phyloP scores from a whole-genome alignment of 2,888 invertebrate genomes.

The Plagiodera versicolora region DNA sequence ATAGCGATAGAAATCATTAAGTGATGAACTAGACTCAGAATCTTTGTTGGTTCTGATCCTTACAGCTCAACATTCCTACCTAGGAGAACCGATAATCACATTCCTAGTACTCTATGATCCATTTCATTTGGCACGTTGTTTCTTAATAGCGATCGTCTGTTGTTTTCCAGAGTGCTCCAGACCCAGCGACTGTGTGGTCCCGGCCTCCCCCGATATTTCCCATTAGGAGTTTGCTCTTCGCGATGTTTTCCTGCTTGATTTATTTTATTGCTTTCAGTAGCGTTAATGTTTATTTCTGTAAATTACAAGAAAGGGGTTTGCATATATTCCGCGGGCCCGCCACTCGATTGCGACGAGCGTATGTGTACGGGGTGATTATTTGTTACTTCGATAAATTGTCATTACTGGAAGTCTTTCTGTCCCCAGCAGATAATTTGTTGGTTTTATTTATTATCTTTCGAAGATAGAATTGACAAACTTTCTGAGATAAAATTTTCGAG shows the following conservation, averaged over 20 bases:
- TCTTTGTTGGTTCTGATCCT: too few relatives aligned
- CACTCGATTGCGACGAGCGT: constrained; percentile 19
- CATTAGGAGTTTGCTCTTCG: constrained; percentile 35
- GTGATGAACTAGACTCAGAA: too few relatives aligned
- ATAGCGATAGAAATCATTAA: too few relatives aligned
- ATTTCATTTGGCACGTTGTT: constrained; percentile 30
- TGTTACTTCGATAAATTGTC: not conserved
- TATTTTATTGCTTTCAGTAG: constrained; percentile 62
- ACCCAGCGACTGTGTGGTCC: constrained; percentile 21
- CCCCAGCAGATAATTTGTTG: constrained; percentile 46
- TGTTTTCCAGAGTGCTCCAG: constrained; percentile 30
- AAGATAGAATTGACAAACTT: too few relatives aligned
- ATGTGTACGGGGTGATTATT: constrained; percentile 23
- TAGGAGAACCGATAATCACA: constrained; percentile 5
- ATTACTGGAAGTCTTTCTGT: constrained; percentile 43
- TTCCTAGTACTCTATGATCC: constrained; percentile 12
- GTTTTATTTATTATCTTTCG: constrained; percentile 33
- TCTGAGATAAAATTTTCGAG: too few relatives aligned
- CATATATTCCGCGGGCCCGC: constrained; percentile 44
- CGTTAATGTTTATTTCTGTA: constrained; percentile 62
- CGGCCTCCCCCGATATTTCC: constrained; percentile 36
- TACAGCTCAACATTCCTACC: not conserved
- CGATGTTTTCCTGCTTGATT: constrained; percentile 56
- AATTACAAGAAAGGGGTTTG: constrained; percentile 62
- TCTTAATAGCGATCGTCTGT: constrained; percentile 37